These are phyloP conservation scores for Cyprinodon brontotheroides DNA, from an alignment of 2,113 vertebrate genomes.

Conservation along the genomic window DNA sequence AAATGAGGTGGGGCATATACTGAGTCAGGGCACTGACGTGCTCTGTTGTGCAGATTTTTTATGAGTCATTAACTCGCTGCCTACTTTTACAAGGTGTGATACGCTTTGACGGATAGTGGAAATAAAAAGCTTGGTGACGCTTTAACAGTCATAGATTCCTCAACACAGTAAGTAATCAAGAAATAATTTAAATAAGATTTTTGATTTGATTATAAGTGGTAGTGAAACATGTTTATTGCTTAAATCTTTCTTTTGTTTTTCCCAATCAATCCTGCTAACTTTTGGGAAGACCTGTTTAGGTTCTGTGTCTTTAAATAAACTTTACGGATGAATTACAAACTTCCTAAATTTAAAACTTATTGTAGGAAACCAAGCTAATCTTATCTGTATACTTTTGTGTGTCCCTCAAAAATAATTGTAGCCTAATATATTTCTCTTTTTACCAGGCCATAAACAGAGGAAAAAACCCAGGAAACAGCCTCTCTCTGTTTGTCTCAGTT, in stretches of 20 bases:
- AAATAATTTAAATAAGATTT: neutral
- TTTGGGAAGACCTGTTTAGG: neutral
- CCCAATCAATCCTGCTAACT: too few relatives aligned
- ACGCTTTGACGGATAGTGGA: neutral
- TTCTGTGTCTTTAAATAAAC: neutral
- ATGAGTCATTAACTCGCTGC: conserved; percentile 25
- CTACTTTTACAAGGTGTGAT: neutral
- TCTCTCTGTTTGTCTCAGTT: neutral
- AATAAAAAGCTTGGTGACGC: neutral
- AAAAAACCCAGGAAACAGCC: neutral
- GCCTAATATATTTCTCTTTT: conserved; percentile 9
- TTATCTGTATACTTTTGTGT: neutral
- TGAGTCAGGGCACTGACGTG: conserved; percentile 16
- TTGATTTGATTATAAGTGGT: neutral
- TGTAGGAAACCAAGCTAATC: neutral
- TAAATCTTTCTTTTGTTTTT: neutral
- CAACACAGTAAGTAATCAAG: conserved; percentile 34
- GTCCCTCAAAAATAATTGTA: neutral
- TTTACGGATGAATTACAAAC: neutral
- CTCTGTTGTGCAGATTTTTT: conserved; percentile 17
- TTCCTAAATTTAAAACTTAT: neutral
- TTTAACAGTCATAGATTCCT: neutral
- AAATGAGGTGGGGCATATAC: conserved; percentile 20
- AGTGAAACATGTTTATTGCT: neutral
- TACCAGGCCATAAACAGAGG: conserved; percentile 5